phyloP scores from a whole-genome alignment of 2,797 vertebrate species.

The Silurus aristotelis region DNA sequence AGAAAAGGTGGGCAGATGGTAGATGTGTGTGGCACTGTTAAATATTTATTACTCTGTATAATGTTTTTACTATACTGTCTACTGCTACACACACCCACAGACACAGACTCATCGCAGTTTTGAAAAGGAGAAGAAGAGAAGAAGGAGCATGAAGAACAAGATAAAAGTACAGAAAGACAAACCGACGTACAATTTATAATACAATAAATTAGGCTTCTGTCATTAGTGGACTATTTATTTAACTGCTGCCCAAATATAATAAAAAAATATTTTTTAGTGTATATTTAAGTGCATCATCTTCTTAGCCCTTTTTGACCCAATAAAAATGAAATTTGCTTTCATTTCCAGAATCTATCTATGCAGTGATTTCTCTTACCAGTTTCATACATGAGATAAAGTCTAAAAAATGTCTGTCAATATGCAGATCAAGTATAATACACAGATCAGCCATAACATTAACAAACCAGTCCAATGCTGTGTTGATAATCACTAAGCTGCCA shows the following conservation, averaged over 20 bases:
- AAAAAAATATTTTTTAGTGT: background rate
- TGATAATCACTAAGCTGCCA: too few species aligned
- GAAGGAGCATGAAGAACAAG: too few species aligned
- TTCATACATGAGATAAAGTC: too few species aligned
- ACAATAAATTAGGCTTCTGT: background rate
- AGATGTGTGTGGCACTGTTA: slow-evolving; percentile 51
- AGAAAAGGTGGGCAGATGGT: slow-evolving; percentile 40
- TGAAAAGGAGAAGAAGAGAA: too few species aligned
- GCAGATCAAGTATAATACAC: too few species aligned
- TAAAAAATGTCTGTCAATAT: too few species aligned
- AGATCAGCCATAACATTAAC: too few species aligned
- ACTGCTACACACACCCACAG: background rate
- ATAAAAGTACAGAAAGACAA: background rate
- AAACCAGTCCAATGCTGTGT: too few species aligned
- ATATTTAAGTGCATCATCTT: background rate
- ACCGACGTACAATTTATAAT: background rate
- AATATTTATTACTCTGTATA: slow-evolving; percentile 60
- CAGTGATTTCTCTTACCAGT: background rate
- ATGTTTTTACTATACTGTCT: slow-evolving; percentile 32
- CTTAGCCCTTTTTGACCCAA: background rate
- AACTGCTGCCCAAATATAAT: background rate
- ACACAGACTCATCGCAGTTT: background rate
- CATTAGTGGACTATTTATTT: background rate
- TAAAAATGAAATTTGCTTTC: too few species aligned
- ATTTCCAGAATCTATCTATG: background rate